phyloP scores from a whole-genome alignment of 2,888 invertebrate genomes.

The Stictocephala bisonia region DNA sequence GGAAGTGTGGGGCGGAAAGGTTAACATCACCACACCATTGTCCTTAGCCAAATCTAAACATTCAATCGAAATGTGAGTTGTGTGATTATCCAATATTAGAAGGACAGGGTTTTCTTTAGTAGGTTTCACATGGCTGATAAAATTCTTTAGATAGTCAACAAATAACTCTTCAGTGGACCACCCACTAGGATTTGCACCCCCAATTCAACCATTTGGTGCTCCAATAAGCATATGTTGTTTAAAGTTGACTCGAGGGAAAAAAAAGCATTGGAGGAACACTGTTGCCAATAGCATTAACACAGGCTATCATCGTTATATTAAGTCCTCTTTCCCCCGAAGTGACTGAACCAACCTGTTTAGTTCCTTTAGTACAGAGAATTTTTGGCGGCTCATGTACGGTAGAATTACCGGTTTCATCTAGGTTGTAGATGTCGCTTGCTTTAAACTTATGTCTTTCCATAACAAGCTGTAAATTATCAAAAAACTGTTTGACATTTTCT shows the following conservation, averaged over 20 bases:
- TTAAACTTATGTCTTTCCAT: conserved; percentile 31
- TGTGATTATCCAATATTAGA: conserved; percentile 9
- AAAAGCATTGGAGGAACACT: conserved; percentile 55
- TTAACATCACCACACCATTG: conserved; percentile 2
- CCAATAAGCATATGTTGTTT: conserved; percentile 58
- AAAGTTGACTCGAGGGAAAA: conserved; percentile 56
- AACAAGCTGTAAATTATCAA: conserved; percentile 53
- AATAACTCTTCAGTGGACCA: conserved; percentile 55
- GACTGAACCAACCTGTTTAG: conserved; percentile 54
- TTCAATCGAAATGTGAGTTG: neutral
- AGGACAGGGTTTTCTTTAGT: neutral
- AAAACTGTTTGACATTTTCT: conserved; percentile 55
- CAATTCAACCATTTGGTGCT: conserved; percentile 57
- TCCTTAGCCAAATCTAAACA: neutral
- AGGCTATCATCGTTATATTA: conserved; percentile 50
- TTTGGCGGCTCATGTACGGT: conserved; percentile 46
- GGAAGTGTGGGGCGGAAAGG: conserved; percentile 19
- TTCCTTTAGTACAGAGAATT: conserved; percentile 51
- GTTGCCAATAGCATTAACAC: conserved; percentile 54
- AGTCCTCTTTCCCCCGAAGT: conserved; percentile 57
- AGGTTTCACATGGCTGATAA: conserved; percentile 22
- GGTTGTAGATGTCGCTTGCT: conserved; percentile 44
- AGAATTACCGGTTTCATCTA: conserved; percentile 49
- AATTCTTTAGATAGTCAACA: conserved; percentile 43
- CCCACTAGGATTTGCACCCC: conserved; percentile 55